Base-by-base conservation (phyloP, 2,888 invertebrate genomes). In the Tricholauxania praeusta region DNA sequence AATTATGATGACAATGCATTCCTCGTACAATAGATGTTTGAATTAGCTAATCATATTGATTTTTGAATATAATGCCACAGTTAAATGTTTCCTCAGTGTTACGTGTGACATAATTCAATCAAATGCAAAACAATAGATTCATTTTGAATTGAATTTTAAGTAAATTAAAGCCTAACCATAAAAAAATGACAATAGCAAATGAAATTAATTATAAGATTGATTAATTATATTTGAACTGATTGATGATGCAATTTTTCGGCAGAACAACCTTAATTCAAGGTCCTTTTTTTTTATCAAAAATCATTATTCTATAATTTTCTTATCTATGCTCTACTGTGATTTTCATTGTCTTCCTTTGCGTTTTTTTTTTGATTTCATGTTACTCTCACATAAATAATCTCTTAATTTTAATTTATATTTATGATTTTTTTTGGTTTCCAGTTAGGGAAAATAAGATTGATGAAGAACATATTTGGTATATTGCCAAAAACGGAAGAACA, bases 191-290 rank as follows among this genome's bases (percentile, higher is more conserved):
- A 39, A 1, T 10, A 39, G 5, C 39, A 28, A 28, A 28, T 28
- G 2, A 3, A 28, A 28, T 39, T 39, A 55, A 55, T 17, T 17
- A 12, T n/a, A 22, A 6, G 8, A 55, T 55, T 55, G 55, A 55
- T 55, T 55, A 19, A 55, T 55, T 22, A 22, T 55, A 55, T 22
- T n/a, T 55, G 19, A 17, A 17, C 22, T 57, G 57, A 57, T 57
- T 22, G 28, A 57, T 57, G 57, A 57, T 1, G 15, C 22, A 3
- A 28, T 19, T 17, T 22, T 14, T 12, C 28, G 19, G 12, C 3
- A 57, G 15, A 5, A 22, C 4, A 6, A 28, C 28, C 28, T 12
- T 14, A 6, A 1, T 57, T 19, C 22, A 19, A 57, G 22, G 57
- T 57, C 57, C 12, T 19, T 15, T 28, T 28, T 57, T 28, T 28